Evolutionary conservation across 2,888 invertebrate genomes (phyloP).

Genomic region (Leptothorax acervorum): DNA sequence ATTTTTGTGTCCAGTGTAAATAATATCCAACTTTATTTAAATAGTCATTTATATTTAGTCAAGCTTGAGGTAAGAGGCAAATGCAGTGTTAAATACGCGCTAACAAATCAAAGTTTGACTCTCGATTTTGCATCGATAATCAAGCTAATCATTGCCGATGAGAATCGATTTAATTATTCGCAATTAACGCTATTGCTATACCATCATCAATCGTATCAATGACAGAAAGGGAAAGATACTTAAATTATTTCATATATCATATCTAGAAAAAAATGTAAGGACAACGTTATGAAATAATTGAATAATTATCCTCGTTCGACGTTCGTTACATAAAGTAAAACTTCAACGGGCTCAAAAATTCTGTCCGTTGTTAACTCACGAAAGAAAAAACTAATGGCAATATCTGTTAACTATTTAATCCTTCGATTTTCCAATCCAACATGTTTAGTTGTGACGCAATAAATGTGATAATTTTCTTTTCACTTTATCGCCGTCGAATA

Average conservation of each 20-base stretch:
- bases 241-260: not conserved
- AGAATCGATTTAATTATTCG: conserved; percentile 6
- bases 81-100: not conserved
- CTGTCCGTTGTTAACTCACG: not conserved
- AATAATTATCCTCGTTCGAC: not conserved
- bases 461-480: not conserved
- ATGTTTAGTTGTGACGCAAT: not conserved
- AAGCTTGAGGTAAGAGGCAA: not conserved
- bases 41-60: not conserved
- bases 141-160: not conserved
- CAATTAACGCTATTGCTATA: not conserved
- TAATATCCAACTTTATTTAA: not conserved
- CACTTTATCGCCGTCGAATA: not conserved
- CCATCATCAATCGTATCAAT: not conserved
- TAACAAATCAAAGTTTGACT: conserved; percentile 16
- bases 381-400: not conserved
- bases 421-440: not conserved
- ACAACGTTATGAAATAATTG: no score
- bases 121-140: not conserved
- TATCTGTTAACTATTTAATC: not conserved
- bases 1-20: not conserved
- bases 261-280: not conserved
- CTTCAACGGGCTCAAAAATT: not conserved
- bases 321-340: not conserved
- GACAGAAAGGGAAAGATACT: not conserved